A percentile compares a stretch with the other conserved stretches of the same genome.
Evolutionary conservation across 2,888 invertebrate species (phyloP).

Genomic region (Thyatira batis): DNA sequence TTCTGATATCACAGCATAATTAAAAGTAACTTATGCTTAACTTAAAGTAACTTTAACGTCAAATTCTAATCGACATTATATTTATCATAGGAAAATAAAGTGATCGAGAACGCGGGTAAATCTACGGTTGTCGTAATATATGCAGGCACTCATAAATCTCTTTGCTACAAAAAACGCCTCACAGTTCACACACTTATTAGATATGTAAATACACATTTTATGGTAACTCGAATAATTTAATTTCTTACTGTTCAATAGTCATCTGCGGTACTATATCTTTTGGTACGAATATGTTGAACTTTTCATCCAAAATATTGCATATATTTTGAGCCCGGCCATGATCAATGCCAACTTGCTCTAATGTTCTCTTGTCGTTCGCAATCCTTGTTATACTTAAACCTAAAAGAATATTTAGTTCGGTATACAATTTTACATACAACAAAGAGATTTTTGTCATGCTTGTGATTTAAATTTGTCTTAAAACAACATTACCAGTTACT

Average conservation of each 20-base stretch:
- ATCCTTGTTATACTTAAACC: neutral
- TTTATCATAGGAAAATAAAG: too few species aligned
- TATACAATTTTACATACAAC: too few species aligned
- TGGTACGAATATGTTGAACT: conserved; percentile 5
- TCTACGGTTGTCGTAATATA: too few species aligned
- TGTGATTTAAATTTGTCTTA: too few species aligned
- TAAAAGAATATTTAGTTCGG: neutral
- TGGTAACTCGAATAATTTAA: neutral
- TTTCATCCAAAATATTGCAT: neutral
- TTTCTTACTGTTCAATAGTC: conserved; percentile 1
- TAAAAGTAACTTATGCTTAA: too few species aligned
- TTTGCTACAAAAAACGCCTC: too few species aligned
- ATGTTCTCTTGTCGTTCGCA: neutral
- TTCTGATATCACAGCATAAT: too few species aligned
- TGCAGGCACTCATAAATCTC: too few species aligned
- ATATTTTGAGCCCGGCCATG: neutral
- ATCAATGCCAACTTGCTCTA: neutral
- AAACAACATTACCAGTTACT: conserved; percentile 1
- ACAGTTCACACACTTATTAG: neutral
- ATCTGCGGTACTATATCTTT: conserved; percentile 6
- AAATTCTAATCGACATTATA: too few species aligned
- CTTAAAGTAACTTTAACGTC: too few species aligned
- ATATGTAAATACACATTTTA: neutral
- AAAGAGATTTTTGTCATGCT: too few species aligned
- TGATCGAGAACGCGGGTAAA: too few species aligned